Evolutionary conservation across 2,888 invertebrate species (phyloP).

Genomic region (Polydrusus tereticollis): DNA sequence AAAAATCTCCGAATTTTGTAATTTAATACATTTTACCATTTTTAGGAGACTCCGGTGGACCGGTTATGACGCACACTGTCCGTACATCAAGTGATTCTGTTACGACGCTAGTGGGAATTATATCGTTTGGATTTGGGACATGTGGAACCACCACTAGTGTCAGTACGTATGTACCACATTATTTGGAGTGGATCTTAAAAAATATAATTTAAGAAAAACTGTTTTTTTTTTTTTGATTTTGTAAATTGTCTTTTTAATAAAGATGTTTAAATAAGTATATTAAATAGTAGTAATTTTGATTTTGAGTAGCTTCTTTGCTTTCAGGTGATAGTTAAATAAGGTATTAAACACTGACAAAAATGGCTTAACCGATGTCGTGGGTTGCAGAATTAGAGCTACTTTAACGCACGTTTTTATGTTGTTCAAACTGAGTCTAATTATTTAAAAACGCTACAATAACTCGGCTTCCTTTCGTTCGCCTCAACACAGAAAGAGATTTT

Average conservation of each 20-base stretch:
- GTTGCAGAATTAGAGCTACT: too few species aligned
- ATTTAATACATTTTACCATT: not conserved
- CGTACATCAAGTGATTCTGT: slow-evolving; percentile 66
- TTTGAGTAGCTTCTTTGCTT: too few species aligned
- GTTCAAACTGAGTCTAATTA: too few species aligned
- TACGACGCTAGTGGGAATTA: slow-evolving; percentile 75
- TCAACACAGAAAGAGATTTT: too few species aligned
- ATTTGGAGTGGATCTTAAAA: slow-evolving; percentile 73
- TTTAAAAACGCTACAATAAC: too few species aligned
- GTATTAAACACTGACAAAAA: too few species aligned
- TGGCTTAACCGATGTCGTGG: too few species aligned
- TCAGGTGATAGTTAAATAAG: too few species aligned
- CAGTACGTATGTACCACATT: slow-evolving; percentile 75
- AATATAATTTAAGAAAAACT: not conserved
- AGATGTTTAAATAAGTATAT: too few species aligned
- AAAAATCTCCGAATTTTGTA: not conserved
- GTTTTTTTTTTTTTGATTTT: not conserved
- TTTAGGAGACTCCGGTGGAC: slow-evolving; percentile 78
- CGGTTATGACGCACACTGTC: slow-evolving; percentile 71
- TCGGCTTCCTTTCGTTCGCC: too few species aligned
- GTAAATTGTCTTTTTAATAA: not conserved
- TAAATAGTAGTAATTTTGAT: too few species aligned
- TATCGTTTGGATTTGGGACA: slow-evolving; percentile 77
- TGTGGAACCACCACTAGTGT: slow-evolving; percentile 77
- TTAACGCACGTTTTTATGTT: too few species aligned